A percentile compares a stretch with the other conserved stretches of the same genome.
These are phyloP conservation scores for Chelonoidis abingdonii DNA, from an alignment of 2,113 vertebrate genomes.

Conservation along the genomic window DNA sequence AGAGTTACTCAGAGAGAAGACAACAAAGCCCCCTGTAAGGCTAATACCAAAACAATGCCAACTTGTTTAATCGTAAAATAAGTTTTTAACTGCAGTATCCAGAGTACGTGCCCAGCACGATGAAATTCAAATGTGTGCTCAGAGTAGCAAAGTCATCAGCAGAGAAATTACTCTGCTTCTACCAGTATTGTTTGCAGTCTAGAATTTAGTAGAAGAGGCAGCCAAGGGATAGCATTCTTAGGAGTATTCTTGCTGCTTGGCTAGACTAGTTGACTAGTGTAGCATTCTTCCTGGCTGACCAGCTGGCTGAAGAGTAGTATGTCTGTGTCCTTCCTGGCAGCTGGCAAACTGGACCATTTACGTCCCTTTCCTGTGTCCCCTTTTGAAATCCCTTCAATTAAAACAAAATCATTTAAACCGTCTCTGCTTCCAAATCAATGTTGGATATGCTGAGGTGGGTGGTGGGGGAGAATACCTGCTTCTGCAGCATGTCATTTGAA, in stretches of 20 bases:
- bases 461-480: conserved; percentile 12
- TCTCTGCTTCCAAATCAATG: background rate
- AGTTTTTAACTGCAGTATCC: background rate
- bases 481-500: conserved; percentile 30
- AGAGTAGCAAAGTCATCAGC: background rate
- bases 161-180: background rate
- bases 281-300: background rate
- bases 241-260: background rate
- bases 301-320: background rate
- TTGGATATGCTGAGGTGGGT: background rate
- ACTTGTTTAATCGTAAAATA: background rate
- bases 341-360: rapidly evolving
- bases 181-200: background rate
- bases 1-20: background rate
- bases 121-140: background rate
- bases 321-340: background rate
- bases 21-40: background rate
- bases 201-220: background rate
- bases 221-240: background rate
- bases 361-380: background rate
- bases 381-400: background rate
- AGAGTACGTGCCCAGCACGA: background rate
- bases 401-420: background rate
- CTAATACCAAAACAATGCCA: background rate
- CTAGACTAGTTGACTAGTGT: background rate